A percentile compares a stretch with the other conserved stretches of the same genome.
These are phyloP conservation scores for Gopherus evgoodei DNA, from an alignment of 2,113 vertebrate genomes.

Conservation along the genomic window DNA sequence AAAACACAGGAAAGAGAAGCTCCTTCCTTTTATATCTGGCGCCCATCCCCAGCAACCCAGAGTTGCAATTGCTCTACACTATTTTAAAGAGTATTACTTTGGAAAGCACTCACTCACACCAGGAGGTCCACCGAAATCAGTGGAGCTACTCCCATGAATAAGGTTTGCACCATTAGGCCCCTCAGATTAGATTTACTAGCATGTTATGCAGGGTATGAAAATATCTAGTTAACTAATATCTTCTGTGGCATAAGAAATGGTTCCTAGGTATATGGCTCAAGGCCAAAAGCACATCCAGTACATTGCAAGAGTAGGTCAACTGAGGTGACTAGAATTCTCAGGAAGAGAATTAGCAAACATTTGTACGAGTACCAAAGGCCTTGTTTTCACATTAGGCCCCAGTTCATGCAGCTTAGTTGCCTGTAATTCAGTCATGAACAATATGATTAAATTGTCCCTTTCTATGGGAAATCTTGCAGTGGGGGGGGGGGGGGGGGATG, in stretches of 20 bases:
- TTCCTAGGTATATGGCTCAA: not conserved
- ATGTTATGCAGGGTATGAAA: not conserved
- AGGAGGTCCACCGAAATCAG: accelerated
- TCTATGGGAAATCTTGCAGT: not conserved
- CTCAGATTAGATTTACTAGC: not conserved
- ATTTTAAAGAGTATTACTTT: not conserved
- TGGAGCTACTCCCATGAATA: not conserved
- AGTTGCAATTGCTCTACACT: not conserved
- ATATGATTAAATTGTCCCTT: not conserved
- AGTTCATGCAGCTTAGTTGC: not conserved
- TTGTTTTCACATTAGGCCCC: not conserved
- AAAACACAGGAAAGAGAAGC: not conserved
- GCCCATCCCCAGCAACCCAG: not conserved
- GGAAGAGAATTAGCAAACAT: not conserved
- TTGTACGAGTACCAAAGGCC: not conserved
- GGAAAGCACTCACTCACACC: not conserved
- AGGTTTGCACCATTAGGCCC: not conserved
- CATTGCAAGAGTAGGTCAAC: not conserved
- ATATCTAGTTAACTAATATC: not conserved
- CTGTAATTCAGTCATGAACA: not conserved
- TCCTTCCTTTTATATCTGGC: not conserved
- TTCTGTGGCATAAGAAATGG: not conserved
- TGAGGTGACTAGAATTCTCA: not conserved
- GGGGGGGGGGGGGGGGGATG: not conserved
- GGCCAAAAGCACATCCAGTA: not conserved